Evolutionary conservation across 1,140 invertebrate species (phyloP).

Genomic region (Hetaerina americana): DNA sequence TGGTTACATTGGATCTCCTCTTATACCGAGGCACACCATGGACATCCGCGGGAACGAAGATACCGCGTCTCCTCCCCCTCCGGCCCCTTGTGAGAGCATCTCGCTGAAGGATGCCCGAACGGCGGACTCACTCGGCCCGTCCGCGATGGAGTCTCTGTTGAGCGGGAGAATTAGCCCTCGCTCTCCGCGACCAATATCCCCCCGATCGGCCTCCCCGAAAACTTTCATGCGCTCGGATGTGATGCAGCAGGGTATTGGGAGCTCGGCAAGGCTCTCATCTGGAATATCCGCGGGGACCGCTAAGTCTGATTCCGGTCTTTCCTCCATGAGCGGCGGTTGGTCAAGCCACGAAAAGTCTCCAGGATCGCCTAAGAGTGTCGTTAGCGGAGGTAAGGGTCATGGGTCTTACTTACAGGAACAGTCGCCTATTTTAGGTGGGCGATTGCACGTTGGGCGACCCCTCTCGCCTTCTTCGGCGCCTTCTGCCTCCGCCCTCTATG

Average conservation of each 20-base stretch:
- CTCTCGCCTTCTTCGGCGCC: neutral
- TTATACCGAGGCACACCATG: slow-evolving; percentile 29
- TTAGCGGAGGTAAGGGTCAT: neutral
- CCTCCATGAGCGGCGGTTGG: slow-evolving; percentile 67
- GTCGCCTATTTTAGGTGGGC: slow-evolving; percentile 24
- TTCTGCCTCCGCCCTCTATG: neutral
- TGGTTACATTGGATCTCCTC: slow-evolving; percentile 39
- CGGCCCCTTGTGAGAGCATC: slow-evolving; percentile 48
- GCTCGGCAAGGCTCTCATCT: neutral
- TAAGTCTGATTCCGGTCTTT: slow-evolving; percentile 70
- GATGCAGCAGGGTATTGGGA: neutral
- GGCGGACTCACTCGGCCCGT: slow-evolving; percentile 19
- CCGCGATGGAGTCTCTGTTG: neutral
- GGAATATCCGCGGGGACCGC: slow-evolving; percentile 34
- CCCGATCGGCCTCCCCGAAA: slow-evolving; percentile 43
- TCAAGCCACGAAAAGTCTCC: slow-evolving; percentile 72
- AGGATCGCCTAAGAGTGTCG: slow-evolving; percentile 43
- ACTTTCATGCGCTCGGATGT: slow-evolving; percentile 24
- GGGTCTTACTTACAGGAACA: neutral
- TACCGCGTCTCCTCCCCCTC: slow-evolving; percentile 47
- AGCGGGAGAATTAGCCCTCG: slow-evolving; percentile 44
- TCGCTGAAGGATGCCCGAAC: slow-evolving; percentile 24
- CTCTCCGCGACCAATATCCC: slow-evolving; percentile 51
- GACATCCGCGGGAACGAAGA: neutral
- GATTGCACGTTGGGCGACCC: slow-evolving; percentile 18